Evolutionary conservation across 2,113 vertebrate species (phyloP).

Genomic region (Tenebrosternarchus preto): DNA sequence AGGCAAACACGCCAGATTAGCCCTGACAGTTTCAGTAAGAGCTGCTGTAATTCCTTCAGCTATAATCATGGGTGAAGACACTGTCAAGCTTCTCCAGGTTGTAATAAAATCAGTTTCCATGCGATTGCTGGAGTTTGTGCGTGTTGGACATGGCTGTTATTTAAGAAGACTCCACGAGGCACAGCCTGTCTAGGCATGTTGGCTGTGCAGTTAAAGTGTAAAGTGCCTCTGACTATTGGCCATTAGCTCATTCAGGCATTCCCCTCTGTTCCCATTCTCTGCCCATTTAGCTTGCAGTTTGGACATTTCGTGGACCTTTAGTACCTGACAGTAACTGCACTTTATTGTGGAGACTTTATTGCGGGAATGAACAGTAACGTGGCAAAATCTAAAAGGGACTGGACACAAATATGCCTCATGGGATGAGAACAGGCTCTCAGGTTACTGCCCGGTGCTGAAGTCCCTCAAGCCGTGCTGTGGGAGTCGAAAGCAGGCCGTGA

Average conservation of each 20-base stretch:
- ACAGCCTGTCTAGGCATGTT: slow-evolving; percentile 52
- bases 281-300: slow-evolving; percentile 73
- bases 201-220: slow-evolving; percentile 66
- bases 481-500: neutral
- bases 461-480: neutral
- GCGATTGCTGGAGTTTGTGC: slow-evolving; percentile 31
- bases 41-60: slow-evolving; percentile 35
- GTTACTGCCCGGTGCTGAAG: no score
- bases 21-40: slow-evolving; percentile 37
- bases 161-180: slow-evolving; percentile 46
- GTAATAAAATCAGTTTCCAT: slow-evolving; percentile 46
- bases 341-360: slow-evolving; percentile 71
- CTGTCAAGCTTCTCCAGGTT: slow-evolving; percentile 31
- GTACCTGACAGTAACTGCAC: slow-evolving; percentile 75
- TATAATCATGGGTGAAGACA: slow-evolving; percentile 31
- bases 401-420: neutral
- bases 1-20: slow-evolving; percentile 34
- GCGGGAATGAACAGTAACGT: neutral
- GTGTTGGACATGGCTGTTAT: slow-evolving; percentile 15
- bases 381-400: neutral
- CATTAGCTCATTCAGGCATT: slow-evolving; percentile 69
- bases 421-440: neutral
- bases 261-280: slow-evolving; percentile 63
- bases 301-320: slow-evolving; percentile 69
- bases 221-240: slow-evolving; percentile 73